Evolutionary conservation across 1,140 invertebrate species (phyloP).

Genomic region (Limonius californicus): DNA sequence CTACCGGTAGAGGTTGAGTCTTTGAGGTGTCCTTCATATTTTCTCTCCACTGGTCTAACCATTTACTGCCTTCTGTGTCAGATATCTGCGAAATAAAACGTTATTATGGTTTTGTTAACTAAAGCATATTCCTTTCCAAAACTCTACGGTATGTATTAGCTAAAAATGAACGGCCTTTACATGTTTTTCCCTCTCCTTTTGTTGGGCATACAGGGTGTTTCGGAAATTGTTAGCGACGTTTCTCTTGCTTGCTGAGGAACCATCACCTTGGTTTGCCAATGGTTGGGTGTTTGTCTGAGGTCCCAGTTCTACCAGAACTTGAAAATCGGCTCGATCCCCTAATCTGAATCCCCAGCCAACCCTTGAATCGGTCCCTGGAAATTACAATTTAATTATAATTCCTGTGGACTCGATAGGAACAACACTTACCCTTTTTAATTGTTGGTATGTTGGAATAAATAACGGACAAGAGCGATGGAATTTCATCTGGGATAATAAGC

Average conservation of each 20-base stretch:
- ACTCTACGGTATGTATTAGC: too few species aligned
- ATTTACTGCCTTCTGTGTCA: slow-evolving; percentile 24
- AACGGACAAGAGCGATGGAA: slow-evolving; percentile 69
- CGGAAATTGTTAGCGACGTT: slow-evolving; percentile 35
- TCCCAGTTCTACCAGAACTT: slow-evolving; percentile 70
- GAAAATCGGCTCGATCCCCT: slow-evolving; percentile 76
- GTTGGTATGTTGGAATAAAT: slow-evolving; percentile 80
- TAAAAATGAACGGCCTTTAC: background rate
- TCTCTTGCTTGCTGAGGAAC: slow-evolving; percentile 28
- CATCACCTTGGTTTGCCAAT: slow-evolving; percentile 47
- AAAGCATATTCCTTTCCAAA: too few species aligned
- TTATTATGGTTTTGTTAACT: too few species aligned
- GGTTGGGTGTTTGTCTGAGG: slow-evolving; percentile 67
- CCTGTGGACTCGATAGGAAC: too few species aligned
- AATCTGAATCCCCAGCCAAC: slow-evolving; percentile 74
- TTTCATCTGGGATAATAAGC: slow-evolving; percentile 70
- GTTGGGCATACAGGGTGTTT: slow-evolving; percentile 39
- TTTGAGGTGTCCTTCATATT: background rate
- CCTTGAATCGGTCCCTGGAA: slow-evolving; percentile 72
- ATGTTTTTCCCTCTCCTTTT: slow-evolving; percentile 27
- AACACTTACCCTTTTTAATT: slow-evolving; percentile 70
- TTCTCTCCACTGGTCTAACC: slow-evolving; percentile 38
- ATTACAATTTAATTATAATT: background rate
- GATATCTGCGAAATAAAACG: slow-evolving; percentile 19
- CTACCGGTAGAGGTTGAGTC: background rate